Conservation (phyloP, 1,140 invertebrate genomes). For the Venturia canescens region DNA sequence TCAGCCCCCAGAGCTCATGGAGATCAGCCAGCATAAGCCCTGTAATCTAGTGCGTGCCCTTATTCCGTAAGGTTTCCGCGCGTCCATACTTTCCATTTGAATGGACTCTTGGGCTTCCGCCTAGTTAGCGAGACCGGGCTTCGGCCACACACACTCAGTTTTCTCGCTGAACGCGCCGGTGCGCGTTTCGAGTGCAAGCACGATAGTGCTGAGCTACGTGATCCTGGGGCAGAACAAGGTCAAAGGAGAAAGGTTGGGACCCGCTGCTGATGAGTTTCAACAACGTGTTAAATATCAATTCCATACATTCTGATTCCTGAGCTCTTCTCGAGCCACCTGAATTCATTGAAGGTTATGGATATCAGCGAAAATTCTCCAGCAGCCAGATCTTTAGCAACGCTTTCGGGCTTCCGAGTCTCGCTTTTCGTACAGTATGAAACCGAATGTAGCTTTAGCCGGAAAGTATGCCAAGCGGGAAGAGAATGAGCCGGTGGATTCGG, state of each 20-base stretch:
- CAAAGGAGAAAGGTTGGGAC: not conserved
- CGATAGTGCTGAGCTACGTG: not conserved
- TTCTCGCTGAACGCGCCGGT: not conserved
- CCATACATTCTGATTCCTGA: no score
- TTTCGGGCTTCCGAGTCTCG: no score
- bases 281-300: not conserved
- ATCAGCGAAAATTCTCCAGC: no score
- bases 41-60: slow-evolving; percentile 21
- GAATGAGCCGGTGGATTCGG: no score
- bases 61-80: slow-evolving; percentile 9
- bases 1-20: not conserved
- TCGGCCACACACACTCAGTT: not conserved
- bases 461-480: no score
- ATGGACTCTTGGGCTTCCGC: not conserved
- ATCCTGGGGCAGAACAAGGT: not conserved
- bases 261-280: slow-evolving; percentile 1
- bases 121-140: not conserved
- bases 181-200: not conserved
- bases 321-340: no score
- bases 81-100: slow-evolving; percentile 5
- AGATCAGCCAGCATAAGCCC: slow-evolving; percentile 6
- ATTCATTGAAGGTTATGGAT: no score
- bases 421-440: no score
- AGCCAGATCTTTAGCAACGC: no score
- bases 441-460: no score